Evolutionary conservation across 2,797 vertebrate species (phyloP).

Genomic region (Syngnathus acus): DNA sequence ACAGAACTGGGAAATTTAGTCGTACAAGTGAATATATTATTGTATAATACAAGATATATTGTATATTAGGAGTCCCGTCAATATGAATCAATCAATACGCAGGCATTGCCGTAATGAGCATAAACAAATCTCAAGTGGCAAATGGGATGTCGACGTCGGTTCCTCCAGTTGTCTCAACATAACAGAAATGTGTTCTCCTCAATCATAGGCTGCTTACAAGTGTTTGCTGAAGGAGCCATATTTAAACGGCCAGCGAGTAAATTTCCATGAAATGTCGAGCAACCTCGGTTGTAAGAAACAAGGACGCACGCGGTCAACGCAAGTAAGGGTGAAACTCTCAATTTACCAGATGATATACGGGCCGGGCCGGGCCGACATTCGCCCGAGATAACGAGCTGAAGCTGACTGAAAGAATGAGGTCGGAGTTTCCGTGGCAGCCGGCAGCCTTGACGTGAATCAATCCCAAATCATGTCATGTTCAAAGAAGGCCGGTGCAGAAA

Average conservation of each 20-base stretch:
- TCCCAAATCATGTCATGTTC: conserved; percentile 6
- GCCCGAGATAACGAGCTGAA: neutral
- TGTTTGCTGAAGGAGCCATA: neutral
- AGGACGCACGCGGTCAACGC: neutral
- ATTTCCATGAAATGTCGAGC: neutral
- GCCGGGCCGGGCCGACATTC: neutral
- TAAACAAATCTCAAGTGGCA: neutral
- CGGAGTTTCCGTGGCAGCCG: neutral
- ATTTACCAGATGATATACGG: neutral
- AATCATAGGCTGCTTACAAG: neutral
- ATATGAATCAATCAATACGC: too few relatives aligned
- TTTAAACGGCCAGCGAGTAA: neutral
- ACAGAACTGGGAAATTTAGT: too few relatives aligned
- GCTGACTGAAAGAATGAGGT: conserved; percentile 5
- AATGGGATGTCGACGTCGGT: neutral
- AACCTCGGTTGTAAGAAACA: neutral
- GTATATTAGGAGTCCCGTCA: too few relatives aligned
- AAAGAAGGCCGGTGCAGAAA: neutral
- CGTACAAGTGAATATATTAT: too few relatives aligned
- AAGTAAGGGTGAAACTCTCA: neutral
- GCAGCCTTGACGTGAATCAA: conserved; percentile 1
- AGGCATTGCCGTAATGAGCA: neutral
- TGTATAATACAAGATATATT: too few relatives aligned
- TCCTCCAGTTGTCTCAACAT: neutral
- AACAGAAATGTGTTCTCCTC: neutral